These are phyloP conservation scores for Drosophila varians DNA, from an alignment of 1,140 invertebrate genomes.

Conservation along the genomic window DNA sequence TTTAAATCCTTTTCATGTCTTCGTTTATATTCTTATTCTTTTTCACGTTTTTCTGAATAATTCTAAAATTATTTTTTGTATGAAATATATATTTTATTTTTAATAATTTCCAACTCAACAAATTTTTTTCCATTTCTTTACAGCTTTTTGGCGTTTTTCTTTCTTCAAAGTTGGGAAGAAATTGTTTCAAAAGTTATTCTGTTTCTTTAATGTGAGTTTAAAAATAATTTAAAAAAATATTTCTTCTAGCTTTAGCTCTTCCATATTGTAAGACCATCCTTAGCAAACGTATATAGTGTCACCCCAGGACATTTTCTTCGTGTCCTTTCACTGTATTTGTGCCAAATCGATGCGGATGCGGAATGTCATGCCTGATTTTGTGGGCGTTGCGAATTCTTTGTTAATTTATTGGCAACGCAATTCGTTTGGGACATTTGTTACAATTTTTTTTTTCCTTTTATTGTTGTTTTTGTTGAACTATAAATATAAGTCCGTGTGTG, in stretches of 20 bases:
- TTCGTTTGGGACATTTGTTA: constrained; percentile 71
- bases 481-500: too few relatives aligned
- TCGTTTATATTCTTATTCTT: too few relatives aligned
- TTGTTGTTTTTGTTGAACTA: background rate
- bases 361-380: constrained; percentile 35
- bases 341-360: constrained; percentile 18
- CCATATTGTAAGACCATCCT: background rate
- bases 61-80: background rate
- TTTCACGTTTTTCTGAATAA: background rate
- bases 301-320: background rate
- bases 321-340: background rate
- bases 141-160: background rate
- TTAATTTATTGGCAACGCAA: constrained; percentile 70
- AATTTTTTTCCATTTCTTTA: background rate
- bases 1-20: background rate
- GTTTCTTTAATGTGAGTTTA: background rate
- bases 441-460: too few relatives aligned
- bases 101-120: background rate
- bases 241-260: background rate
- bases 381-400: constrained; percentile 69
- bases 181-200: too few relatives aligned
- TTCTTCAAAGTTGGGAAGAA: background rate
- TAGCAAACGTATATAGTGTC: background rate
- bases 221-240: too few relatives aligned
- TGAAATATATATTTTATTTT: background rate